Evolutionary conservation across 2,113 vertebrate genomes (phyloP), one percentile per base, ranked within the genome.

Genomic region (Daphoenositta chrysoptera): DNA sequence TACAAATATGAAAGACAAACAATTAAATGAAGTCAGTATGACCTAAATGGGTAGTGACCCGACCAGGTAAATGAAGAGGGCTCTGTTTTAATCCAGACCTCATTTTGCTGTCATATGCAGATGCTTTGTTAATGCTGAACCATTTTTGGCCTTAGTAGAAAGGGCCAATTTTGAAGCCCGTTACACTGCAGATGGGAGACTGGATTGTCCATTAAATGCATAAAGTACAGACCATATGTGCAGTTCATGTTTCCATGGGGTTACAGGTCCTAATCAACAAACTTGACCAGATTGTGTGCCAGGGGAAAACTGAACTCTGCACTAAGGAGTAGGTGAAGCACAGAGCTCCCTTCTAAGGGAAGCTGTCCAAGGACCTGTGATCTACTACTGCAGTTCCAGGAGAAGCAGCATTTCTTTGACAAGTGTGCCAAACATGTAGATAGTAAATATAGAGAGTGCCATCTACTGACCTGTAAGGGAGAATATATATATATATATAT

Each of bases 401-500:
- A 90, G 79, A 90, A 85, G 77, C 48, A 63, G 16, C 27, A 6
- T 37, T 89, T 87, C 31, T 90, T 77, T 66, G 53, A 53, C 47
- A 82, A 81, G 37, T 58, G 63, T 87, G 66, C n/a, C 70, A 94
- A 91, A 90, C 47, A 79, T 10, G 3, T 57, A 87, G 47, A 82
- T 94, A 95, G 83, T 96, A 95, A 97, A 97, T 96, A 95, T 96
- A 94, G 86, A 97, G 58, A 91, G 94, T 97, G 97, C 97, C 97
- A 97, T 95, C 96, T 97, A 91, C 94, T 97, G 96, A 96, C 93
- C 1, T 71, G 15, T 45, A 35, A 68, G 56, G 82, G 70, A 95
- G 72, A 93, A 70, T 61, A 61, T 58, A 26, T 83, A 70, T 45
- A 30, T 89, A 50, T 37, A 83, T 50, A 65, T 65, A 53, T 64